Percentiles rank a stretch among this genome's conserved stretches.
Conservation (phyloP, 1,140 invertebrate genomes). For the Brachionus paranguensis region DNA sequence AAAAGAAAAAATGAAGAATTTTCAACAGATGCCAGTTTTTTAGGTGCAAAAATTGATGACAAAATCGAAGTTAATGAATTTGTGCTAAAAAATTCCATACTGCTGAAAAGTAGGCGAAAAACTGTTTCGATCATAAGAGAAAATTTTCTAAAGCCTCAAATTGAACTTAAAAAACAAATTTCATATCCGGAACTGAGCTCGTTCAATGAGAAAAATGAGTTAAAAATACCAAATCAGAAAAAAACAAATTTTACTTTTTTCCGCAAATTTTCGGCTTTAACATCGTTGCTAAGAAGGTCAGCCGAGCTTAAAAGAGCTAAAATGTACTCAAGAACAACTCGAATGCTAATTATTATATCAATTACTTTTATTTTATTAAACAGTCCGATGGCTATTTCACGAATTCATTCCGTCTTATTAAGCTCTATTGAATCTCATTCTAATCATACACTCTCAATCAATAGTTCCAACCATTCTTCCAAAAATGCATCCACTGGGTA, state of each 20-base stretch:
- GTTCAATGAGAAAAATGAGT: neutral
- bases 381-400: neutral
- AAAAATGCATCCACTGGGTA: neutral
- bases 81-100: neutral
- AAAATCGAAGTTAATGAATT: neutral
- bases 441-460: neutral
- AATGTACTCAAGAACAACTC: constrained; percentile 20
- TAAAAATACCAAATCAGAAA: neutral
- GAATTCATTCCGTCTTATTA: neutral
- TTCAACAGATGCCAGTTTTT: constrained; percentile 1
- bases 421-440: neutral
- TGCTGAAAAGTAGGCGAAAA: neutral
- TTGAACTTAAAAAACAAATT: neutral
- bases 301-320: constrained; percentile 11
- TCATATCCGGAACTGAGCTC: constrained; percentile 25
- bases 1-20: neutral
- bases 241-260: constrained; percentile 12
- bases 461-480: neutral
- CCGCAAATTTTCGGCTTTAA: neutral
- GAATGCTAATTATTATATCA: constrained; percentile 20
- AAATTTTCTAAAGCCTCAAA: neutral
- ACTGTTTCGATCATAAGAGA: neutral
- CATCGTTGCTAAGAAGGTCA: neutral
- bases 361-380: constrained; percentile 7
- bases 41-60: neutral